A percentile compares a stretch with the other conserved stretches of the same genome.
These are phyloP conservation scores for Eilema sororculum DNA, from an alignment of 2,888 invertebrate species.

Conservation along the genomic window DNA sequence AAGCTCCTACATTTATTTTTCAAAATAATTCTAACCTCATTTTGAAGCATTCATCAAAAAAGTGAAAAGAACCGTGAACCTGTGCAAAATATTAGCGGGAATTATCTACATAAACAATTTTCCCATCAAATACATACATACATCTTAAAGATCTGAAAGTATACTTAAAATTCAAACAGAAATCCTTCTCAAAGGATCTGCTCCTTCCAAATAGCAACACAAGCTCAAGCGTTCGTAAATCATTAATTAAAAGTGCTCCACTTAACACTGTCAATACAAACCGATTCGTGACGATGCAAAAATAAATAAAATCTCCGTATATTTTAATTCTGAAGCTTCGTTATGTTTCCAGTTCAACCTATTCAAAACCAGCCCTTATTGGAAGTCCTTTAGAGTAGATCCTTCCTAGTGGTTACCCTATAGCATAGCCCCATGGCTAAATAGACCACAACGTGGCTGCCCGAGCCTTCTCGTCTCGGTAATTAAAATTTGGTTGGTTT, in stretches of 20 bases:
- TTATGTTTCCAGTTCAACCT: not conserved
- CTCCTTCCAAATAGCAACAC: not conserved
- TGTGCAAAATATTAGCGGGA: too few relatives aligned
- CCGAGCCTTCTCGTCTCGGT: constrained; percentile 43
- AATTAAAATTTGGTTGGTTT: constrained; percentile 36
- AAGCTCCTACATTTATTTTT: too few relatives aligned
- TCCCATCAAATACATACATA: too few relatives aligned
- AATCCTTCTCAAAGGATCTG: not conserved
- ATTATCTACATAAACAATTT: too few relatives aligned
- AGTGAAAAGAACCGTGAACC: too few relatives aligned
- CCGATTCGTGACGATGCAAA: constrained; percentile 3
- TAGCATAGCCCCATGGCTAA: constrained; percentile 17
- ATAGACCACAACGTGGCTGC: constrained; percentile 24
- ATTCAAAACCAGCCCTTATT: constrained; percentile 22
- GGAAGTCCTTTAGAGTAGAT: not conserved
- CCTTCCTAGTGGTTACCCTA: not conserved
- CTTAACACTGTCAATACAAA: constrained; percentile 1
- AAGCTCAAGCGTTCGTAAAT: constrained; percentile 2
- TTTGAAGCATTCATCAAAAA: not conserved
- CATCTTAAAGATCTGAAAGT: not conserved
- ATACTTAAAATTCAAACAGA: not conserved
- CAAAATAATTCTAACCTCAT: too few relatives aligned
- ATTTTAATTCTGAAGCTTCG: constrained; percentile 5
- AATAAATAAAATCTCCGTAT: constrained; percentile 4
- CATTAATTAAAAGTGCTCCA: constrained; percentile 12